Evolutionary conservation across 1,140 invertebrate genomes (phyloP).

Genomic region (Macrocentrus cingulum): DNA sequence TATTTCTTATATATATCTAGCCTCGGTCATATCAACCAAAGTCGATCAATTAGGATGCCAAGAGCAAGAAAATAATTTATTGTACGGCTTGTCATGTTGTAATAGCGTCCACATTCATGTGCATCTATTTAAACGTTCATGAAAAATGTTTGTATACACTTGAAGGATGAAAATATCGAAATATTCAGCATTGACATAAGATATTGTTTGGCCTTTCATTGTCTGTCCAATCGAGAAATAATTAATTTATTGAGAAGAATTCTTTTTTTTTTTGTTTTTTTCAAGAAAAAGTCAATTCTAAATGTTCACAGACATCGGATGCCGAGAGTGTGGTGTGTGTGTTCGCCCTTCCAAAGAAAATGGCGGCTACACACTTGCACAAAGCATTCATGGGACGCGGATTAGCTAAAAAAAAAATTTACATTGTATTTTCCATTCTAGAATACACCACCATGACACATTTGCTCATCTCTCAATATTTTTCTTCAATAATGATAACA

Average conservation of each 20-base stretch:
- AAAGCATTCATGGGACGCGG: conserved; percentile 39
- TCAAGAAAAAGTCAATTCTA: conserved; percentile 1
- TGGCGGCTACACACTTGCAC: conserved; percentile 46
- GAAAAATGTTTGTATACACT: background rate
- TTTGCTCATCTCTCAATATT: conserved; percentile 2
- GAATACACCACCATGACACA: background rate
- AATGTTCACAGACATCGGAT: background rate
- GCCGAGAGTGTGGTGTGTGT: conserved; percentile 21
- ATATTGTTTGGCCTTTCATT: background rate
- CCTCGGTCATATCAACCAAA: too few relatives aligned
- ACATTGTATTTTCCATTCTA: conserved; percentile 14
- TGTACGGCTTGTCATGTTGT: background rate
- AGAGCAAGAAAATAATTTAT: background rate
- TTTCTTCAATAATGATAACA: background rate
- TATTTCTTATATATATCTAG: too few relatives aligned
- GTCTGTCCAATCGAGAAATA: background rate
- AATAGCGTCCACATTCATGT: conserved; percentile 3
- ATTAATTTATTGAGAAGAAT: background rate
- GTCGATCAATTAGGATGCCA: background rate
- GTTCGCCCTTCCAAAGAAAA: conserved; percentile 51
- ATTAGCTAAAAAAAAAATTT: conserved; percentile 36
- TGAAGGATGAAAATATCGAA: background rate
- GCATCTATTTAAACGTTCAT: conserved; percentile 8
- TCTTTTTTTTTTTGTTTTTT: conserved; percentile 8
- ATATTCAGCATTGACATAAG: background rate